A percentile compares a stretch with the other conserved stretches of the same genome.
Conservation (phyloP, 1,140 invertebrate genomes). For the Orius laevigatus region DNA sequence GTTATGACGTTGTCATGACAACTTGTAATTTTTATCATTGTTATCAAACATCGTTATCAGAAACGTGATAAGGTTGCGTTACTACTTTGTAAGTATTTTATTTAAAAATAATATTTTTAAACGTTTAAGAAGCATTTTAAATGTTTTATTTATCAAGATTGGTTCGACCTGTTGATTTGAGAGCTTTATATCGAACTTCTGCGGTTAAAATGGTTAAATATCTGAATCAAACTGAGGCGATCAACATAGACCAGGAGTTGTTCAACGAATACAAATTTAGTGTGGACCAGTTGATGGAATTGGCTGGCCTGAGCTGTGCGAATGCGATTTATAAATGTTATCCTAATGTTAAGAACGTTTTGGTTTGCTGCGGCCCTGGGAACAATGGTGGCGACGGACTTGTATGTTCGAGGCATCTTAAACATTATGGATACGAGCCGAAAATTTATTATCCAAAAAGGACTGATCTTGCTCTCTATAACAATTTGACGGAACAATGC, state of each 20-base stretch:
- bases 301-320: conserved; percentile 93
- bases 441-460: conserved; percentile 79
- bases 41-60: too few relatives aligned
- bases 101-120: too few relatives aligned
- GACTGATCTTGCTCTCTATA: conserved; percentile 65
- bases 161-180: too few relatives aligned
- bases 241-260: conserved; percentile 70
- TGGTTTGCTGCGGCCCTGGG: conserved; percentile 82
- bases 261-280: conserved; percentile 83
- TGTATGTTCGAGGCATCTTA: conserved; percentile 88
- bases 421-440: conserved; percentile 75
- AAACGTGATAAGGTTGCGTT: too few relatives aligned
- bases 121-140: too few relatives aligned
- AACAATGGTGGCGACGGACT: conserved; percentile 98
- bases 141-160: too few relatives aligned
- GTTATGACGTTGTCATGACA: too few relatives aligned
- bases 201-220: conserved; percentile 41
- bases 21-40: too few relatives aligned
- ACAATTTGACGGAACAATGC: conserved; percentile 73
- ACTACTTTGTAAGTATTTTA: too few relatives aligned
- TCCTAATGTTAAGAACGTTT: conserved; percentile 34
- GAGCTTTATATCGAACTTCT: too few relatives aligned
- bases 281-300: conserved; percentile 96
- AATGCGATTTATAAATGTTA: conserved; percentile 64
- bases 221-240: conserved; percentile 70